These are phyloP conservation scores for Chymomyza fuscimana DNA, from an alignment of 2,888 invertebrate genomes.

Conservation along the genomic window DNA sequence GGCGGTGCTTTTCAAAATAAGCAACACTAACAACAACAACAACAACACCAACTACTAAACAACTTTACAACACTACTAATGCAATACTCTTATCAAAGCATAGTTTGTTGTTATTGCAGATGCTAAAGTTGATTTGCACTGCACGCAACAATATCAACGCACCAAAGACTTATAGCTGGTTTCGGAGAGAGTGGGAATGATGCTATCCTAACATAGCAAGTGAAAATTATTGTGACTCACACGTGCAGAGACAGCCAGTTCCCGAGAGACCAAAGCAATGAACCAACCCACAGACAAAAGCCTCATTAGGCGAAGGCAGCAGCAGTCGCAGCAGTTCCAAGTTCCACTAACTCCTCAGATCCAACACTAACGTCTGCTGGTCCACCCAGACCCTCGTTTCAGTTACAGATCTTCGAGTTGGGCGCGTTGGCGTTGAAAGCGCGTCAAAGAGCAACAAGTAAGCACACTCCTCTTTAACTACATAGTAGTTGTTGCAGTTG, in stretches of 20 bases:
- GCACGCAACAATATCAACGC: constrained; percentile 60
- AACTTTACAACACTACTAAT: background rate
- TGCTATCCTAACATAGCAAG: constrained; percentile 38
- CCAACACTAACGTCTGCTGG: background rate
- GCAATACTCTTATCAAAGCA: constrained; percentile 25
- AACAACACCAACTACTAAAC: background rate
- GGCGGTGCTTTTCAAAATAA: constrained; percentile 64
- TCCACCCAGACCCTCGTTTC: constrained; percentile 46
- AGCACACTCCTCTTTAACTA: constrained; percentile 64
- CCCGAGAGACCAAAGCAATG: constrained; percentile 18
- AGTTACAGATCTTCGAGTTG: constrained; percentile 45
- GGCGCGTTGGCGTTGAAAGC: constrained; percentile 72
- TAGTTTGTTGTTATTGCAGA: constrained; percentile 66
- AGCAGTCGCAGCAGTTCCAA: constrained; percentile 22
- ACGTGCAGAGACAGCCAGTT: constrained; percentile 5
- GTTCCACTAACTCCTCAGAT: background rate
- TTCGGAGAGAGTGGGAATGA: background rate
- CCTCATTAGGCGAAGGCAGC: constrained; percentile 65
- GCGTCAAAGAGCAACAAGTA: constrained; percentile 44
- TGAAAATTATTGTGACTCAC: constrained; percentile 64
- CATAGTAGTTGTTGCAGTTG: constrained; percentile 6
- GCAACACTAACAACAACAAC: constrained; percentile 21
- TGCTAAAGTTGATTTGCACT: constrained; percentile 61
- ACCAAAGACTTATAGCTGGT: constrained; percentile 18
- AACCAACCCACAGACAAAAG: constrained; percentile 60